Evolutionary conservation across 2,797 vertebrate species (phyloP), one percentile per base, ranked within the genome.

Genomic region (Denticeps clupeoides): DNA sequence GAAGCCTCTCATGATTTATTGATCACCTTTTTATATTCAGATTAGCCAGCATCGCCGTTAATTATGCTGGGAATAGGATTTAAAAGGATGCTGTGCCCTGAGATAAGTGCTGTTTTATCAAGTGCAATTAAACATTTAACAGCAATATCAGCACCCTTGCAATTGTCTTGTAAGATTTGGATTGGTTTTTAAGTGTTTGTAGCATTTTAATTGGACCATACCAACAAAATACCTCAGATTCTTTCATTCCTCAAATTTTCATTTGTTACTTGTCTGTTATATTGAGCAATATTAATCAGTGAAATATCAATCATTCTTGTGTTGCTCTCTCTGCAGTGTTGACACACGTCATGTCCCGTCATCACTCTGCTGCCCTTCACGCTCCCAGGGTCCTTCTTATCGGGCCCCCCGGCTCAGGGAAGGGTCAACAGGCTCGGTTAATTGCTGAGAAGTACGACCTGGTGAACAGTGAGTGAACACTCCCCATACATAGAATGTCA

Each of bases 351-450:
- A 79, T 53, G 41, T 83, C 65, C 12, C 64, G 45, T 2, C 77
- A 18, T 8, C 59, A 67, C n/a, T 81, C 77, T 4, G 63, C 74
- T 1, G 83, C 84, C 18, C 87, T 87, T 0, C 82, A 85, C 53
- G 90, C 84, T 7, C 89, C 89, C 6, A 77, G 83, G 55, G 67
- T 97, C 59, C 63, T 97, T 19, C 78, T 97, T 4, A 60, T 82
- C 1, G 93, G 93, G 49, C 89, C 90, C 0, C 63, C 82, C 0
- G 91, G 89, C 59, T 85, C 87, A 1, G 93, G 91, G 40, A 91
- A 88, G 70, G 88, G 83, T 45, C 80, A 85, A 38, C 89, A 93
- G 75, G 91, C 90, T 19, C 68, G 67, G 8, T 70, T 86, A 28
- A 72, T 97, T 55, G 75, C 89, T 49, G 73, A 89, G 71, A 93